These are phyloP conservation scores for Andrena bucephala DNA, from an alignment of 2,888 invertebrate species.

Conservation along the genomic window DNA sequence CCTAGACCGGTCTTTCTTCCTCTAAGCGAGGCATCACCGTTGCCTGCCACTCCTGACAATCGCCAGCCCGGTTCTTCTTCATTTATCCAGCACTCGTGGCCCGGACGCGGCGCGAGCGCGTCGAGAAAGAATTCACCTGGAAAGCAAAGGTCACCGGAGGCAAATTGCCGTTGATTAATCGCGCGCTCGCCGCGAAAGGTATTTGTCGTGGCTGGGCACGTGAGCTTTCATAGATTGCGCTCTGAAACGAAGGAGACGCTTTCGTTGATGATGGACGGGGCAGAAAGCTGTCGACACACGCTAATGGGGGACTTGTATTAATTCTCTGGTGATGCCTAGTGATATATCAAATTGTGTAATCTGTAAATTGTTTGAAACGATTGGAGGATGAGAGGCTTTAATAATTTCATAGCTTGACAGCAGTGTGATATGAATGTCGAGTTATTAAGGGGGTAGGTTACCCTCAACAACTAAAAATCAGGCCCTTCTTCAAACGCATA, in stretches of 20 bases:
- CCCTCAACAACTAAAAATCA: no score
- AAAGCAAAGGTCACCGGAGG: slow-evolving; percentile 43
- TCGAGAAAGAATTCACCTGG: slow-evolving; percentile 40
- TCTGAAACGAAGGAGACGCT: slow-evolving; percentile 1
- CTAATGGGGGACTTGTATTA: slow-evolving; percentile 2
- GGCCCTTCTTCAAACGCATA: no score
- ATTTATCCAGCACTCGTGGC: slow-evolving; percentile 25
- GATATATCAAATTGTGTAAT: slow-evolving; percentile 3
- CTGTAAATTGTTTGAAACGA: not conserved
- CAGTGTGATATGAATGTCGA: not conserved
- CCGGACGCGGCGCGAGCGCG: slow-evolving; percentile 19
- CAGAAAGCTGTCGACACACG: not conserved
- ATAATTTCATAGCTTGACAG: not conserved
- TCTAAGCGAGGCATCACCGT: slow-evolving; percentile 11
- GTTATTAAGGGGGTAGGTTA: not conserved
- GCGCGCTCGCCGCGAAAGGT: slow-evolving; percentile 33
- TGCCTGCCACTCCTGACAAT: slow-evolving; percentile 31
- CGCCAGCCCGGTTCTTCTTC: slow-evolving; percentile 47
- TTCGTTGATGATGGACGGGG: slow-evolving; percentile 1
- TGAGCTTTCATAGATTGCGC: slow-evolving; percentile 18
- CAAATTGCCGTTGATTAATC: slow-evolving; percentile 60
- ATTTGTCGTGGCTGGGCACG: slow-evolving; percentile 36
- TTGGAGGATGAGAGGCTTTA: not conserved
- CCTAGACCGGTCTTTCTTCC: slow-evolving; percentile 55
- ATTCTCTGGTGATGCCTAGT: not conserved